phyloP scores from a whole-genome alignment of 2,888 invertebrate genomes.

The Leptarthrus brevirostris region DNA sequence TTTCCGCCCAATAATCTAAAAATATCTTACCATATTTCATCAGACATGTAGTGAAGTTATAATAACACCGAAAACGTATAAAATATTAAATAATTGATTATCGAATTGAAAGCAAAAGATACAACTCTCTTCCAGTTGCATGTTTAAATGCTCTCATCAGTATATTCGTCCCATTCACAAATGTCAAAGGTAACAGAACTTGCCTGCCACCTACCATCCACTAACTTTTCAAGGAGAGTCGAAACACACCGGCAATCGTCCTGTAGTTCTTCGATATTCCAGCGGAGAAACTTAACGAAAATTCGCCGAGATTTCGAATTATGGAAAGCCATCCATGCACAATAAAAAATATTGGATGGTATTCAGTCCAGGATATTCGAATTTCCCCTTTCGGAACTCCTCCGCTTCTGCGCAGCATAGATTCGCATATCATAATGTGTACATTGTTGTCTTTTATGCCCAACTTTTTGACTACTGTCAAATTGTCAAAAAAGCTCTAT shows the following conservation, averaged over 20 bases:
- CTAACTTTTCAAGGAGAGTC: constrained; percentile 17
- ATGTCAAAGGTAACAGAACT: constrained; percentile 43
- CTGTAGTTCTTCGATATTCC: constrained; percentile 21
- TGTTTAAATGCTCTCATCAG: not conserved
- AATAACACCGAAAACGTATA: no score
- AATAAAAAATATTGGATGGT: not conserved
- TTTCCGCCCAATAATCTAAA: no score
- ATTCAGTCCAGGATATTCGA: not conserved
- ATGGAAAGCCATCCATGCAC: not conserved
- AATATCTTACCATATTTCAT: no score
- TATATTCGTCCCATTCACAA: constrained; percentile 19
- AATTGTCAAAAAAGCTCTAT: no score
- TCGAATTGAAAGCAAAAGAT: not conserved
- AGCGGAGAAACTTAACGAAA: not conserved
- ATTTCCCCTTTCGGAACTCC: not conserved
- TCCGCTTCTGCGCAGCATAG: not conserved
- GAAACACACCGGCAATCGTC: constrained; percentile 34
- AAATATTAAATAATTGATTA: constrained; percentile 23
- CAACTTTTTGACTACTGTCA: no score
- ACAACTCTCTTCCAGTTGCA: not conserved
- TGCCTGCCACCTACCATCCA: constrained; percentile 15
- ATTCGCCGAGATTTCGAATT: not conserved
- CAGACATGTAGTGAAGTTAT: no score
- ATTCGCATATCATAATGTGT: not conserved
- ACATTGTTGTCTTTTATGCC: no score